These are phyloP conservation scores for Cyclophora punctaria DNA, from an alignment of 2,888 invertebrate species.

Conservation along the genomic window DNA sequence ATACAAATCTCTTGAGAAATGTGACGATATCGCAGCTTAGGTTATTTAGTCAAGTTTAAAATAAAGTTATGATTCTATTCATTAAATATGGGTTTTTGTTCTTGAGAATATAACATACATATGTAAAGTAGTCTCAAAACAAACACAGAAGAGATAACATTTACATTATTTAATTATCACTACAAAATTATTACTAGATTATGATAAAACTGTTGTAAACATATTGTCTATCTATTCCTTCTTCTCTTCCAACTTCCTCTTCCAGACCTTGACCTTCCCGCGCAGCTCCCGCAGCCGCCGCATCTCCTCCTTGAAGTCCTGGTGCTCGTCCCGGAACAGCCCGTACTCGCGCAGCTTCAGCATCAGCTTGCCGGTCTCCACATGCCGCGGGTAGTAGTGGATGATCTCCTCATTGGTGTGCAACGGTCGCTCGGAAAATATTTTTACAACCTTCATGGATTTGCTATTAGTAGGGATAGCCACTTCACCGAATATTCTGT, in stretches of 20 bases:
- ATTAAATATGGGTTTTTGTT: no score
- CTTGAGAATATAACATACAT: no score
- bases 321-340: constrained; percentile 89
- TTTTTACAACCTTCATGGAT: constrained; percentile 86
- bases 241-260: constrained; percentile 58
- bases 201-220: no score
- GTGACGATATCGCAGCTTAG: neutral
- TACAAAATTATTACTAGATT: no score
- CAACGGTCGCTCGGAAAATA: constrained; percentile 84
- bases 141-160: no score
- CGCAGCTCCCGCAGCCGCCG: constrained; percentile 81
- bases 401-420: constrained; percentile 82
- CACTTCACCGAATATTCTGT: constrained; percentile 92
- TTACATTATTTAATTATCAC: no score
- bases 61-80: no score
- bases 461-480: constrained; percentile 82
- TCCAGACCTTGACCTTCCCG: constrained; percentile 80
- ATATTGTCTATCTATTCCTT: constrained; percentile 40
- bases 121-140: no score
- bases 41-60: neutral
- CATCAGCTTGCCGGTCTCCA: constrained; percentile 84
- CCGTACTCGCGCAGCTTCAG: constrained; percentile 83
- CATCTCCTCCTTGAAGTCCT: constrained; percentile 93
- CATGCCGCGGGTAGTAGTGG: constrained; percentile 90
- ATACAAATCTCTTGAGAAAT: constrained; percentile 13